Evolutionary conservation across 2,888 invertebrate species (phyloP), one percentile per base, ranked within the genome.

Genomic region (Empis stercorea): DNA sequence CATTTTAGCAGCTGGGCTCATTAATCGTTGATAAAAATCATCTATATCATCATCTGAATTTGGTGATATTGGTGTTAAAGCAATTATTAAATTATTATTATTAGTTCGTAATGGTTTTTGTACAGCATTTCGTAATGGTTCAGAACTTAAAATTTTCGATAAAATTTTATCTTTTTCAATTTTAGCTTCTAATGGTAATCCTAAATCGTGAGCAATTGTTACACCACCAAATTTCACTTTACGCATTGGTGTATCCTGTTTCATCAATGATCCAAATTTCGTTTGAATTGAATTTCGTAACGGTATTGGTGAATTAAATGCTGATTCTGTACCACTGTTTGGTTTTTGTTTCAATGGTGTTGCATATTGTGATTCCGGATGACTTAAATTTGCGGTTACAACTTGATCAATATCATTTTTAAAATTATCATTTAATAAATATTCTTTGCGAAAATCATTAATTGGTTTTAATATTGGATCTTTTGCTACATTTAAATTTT

Each of bases 391-490:
- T 39, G 47, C 49, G 1, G 55, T 50, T n/a, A 59, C 56, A 51
- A 76, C 73, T 46, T 71, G 71, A 51, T 70, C 71, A 0, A 74
- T 72, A 59, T 77, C 76, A 1, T 74, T 72, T 54, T 70, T 71
- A 44, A 76, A 77, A 52, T 73, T 72, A 30, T 74, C 70, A 58
- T 76, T 76, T 27, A 60, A 68, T 39, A 73, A 66, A 55, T 74
- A 78, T 52, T 78, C 76, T n/a, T 74, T 74, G 30, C 77, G 71
- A 57, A 78, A 76, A 14, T 73, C 68, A 44, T 74, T 71, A 15
- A 78, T 76, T 0, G 78, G 77, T 39, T 74, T 73, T 30, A 78
- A 58, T 50, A 75, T 73, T 0, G 76, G 74, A 60, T 78, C 78
- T 51, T 72, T 70, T 2, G 71, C 63, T 14, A 76, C 66, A 13